Conservation (phyloP, 2,113 vertebrate species). For the Desmodus rotundus region DNA sequence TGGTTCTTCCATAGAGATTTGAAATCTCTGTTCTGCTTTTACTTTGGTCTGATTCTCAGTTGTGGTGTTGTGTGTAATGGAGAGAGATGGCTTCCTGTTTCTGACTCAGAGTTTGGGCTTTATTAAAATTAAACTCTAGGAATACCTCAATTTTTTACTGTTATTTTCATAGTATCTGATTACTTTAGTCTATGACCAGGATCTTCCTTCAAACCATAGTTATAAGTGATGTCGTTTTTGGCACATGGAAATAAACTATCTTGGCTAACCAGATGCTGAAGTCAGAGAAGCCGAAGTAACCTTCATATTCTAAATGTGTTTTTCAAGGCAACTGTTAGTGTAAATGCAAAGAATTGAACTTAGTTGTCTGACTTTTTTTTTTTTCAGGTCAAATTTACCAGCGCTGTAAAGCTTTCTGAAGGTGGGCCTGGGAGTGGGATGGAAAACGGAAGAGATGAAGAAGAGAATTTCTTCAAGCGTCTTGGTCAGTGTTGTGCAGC, state of each 20-base stretch:
- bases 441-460: conserved; percentile 95
- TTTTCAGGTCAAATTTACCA: conserved; percentile 96
- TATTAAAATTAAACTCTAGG: neutral
- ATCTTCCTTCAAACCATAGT: neutral
- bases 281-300: neutral
- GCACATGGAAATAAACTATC: neutral
- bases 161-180: neutral
- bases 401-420: conserved; percentile 96
- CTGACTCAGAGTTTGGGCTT: neutral
- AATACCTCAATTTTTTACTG: neutral
- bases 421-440: conserved; percentile 85
- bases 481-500: conserved; percentile 97
- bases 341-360: neutral
- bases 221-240: neutral
- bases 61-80: neutral
- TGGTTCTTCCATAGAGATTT: neutral
- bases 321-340: neutral
- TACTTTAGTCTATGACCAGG: neutral
- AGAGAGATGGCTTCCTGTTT: neutral
- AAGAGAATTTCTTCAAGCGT: conserved; percentile 99
- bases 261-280: neutral
- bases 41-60: neutral
- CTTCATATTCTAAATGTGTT: neutral
- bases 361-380: neutral
- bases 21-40: neutral